Evolutionary conservation across 2,888 invertebrate species (phyloP), one percentile per base, ranked within the genome.

Genomic region (Andrena marginata): DNA sequence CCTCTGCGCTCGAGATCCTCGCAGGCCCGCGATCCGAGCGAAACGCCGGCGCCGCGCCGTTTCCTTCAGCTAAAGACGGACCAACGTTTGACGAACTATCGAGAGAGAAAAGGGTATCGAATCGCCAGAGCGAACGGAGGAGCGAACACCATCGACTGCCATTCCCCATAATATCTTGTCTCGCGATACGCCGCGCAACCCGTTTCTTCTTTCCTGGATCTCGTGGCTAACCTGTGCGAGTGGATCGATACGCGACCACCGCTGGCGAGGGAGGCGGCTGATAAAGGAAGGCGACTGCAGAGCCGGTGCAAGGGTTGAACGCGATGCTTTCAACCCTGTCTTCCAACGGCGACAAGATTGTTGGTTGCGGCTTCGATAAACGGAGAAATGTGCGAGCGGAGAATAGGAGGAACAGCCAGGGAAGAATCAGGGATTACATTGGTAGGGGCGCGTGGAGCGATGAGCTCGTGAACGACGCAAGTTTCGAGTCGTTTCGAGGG

Each of bases 161-260:
- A 69, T 79, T 63, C 29, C n/a, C 26, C 48, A 2, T 33, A 10
- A 48, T n/a, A 23, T 10, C 63, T 62, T 6, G 20, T 48, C 54
- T 29, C 42, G 20, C 42, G n/a, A 42, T 42, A 42, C 62, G 7
- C 13, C 56, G 29, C 26, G 60, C n/a, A 33, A 65, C 60, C 16
- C 64, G 60, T 16, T 76, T 65, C 70, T 67, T 77, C 54, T 48
- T 69, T 69, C 54, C 35, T 63, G 70, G 49, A 85, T 63, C 56
- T 54, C 67, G 49, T n/a, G 35, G 8, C 56, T 59, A 42, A 35
- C 67, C 56, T 26, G 60, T 59, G 51, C 56, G 49, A 23, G 73
- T 29, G 75, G 77, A 86, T 86, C 87, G 79, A 87, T 80, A 77
- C 42, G 42, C 42, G 42, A 4, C 72, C 63, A 51, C 23, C 56